These are phyloP conservation scores for Beroe forskalii DNA, from an alignment of 37 sponge, comb jelly and placozoan species.

Conservation along the genomic window DNA sequence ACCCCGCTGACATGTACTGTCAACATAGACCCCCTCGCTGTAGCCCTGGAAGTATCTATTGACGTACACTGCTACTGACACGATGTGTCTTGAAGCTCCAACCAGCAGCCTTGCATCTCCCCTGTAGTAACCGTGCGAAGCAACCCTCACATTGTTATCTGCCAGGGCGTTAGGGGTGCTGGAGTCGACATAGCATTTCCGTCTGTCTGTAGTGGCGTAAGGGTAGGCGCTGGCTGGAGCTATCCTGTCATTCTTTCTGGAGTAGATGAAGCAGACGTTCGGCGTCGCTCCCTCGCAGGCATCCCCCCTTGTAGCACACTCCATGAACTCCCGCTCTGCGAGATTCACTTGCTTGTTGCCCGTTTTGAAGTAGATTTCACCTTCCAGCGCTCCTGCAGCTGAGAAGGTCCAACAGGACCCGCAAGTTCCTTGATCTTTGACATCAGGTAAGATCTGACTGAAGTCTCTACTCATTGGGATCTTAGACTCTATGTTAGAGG, in stretches of 20 bases:
- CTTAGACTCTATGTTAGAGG: too few relatives aligned
- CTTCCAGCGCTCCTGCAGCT: constrained; percentile 47
- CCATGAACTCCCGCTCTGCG: constrained; percentile 50
- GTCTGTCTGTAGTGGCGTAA: background rate
- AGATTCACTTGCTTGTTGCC: background rate
- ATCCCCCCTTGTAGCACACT: background rate
- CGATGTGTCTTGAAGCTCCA: background rate
- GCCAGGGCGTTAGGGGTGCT: background rate
- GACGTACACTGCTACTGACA: constrained; percentile 17
- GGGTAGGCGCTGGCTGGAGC: constrained; percentile 15
- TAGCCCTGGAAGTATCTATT: background rate
- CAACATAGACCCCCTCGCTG: background rate
- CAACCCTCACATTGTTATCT: background rate
- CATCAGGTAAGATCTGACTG: too few relatives aligned
- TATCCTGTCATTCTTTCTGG: constrained; percentile 36
- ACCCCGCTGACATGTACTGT: background rate
- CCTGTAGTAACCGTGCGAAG: background rate
- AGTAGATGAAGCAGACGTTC: constrained; percentile 54
- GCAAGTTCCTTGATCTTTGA: too few relatives aligned
- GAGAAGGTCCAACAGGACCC: constrained; percentile 56
- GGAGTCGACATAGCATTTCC: background rate
- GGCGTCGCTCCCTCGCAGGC: constrained; percentile 13
- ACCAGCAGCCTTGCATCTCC: constrained; percentile 24
- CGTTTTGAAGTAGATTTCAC: constrained; percentile 35
- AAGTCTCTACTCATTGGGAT: too few relatives aligned